Evolutionary conservation across 1,140 invertebrate species (phyloP).

Genomic region (Radopholus similis): DNA sequence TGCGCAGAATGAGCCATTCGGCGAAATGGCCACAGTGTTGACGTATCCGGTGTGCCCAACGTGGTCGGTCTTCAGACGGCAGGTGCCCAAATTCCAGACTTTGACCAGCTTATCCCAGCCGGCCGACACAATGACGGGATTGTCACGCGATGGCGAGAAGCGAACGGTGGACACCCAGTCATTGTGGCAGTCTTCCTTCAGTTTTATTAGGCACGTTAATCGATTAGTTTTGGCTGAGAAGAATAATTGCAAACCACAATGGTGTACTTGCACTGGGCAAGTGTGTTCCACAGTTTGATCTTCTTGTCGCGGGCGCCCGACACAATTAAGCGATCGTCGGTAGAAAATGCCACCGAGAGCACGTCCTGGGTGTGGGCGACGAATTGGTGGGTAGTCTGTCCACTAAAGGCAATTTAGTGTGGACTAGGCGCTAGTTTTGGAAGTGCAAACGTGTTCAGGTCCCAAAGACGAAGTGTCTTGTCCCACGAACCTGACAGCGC

Average conservation of each 20-base stretch:
- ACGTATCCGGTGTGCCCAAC: slow-evolving; percentile 92
- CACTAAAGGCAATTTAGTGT: slow-evolving; percentile 63
- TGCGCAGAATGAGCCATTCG: slow-evolving; percentile 97
- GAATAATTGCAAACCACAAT: slow-evolving; percentile 68
- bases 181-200: slow-evolving; percentile 88
- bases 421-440: too few relatives aligned
- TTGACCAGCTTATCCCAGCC: slow-evolving; percentile 98
- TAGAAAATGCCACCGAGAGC: slow-evolving; percentile 95
- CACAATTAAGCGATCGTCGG: slow-evolving; percentile 98
- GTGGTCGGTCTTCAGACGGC: slow-evolving; percentile 97
- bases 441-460: slow-evolving; percentile 88
- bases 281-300: slow-evolving; percentile 98
- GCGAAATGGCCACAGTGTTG: slow-evolving; percentile 97
- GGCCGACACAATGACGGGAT: slow-evolving; percentile 96
- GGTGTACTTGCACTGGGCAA: slow-evolving; percentile 99
- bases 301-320: slow-evolving; percentile 97
- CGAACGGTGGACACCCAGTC: slow-evolving; percentile 99
- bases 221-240: too few relatives aligned
- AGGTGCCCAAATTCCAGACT: slow-evolving; percentile 99
- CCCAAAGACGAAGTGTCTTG: slow-evolving; percentile 95
- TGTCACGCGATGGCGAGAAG: slow-evolving; percentile 94
- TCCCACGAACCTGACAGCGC: slow-evolving; percentile 99
- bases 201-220: too few relatives aligned
- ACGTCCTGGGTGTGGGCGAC: slow-evolving; percentile 99
- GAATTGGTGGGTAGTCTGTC: slow-evolving; percentile 72